Conservation (phyloP, 2,888 invertebrate species). For the Epinotia brunnichana region DNA sequence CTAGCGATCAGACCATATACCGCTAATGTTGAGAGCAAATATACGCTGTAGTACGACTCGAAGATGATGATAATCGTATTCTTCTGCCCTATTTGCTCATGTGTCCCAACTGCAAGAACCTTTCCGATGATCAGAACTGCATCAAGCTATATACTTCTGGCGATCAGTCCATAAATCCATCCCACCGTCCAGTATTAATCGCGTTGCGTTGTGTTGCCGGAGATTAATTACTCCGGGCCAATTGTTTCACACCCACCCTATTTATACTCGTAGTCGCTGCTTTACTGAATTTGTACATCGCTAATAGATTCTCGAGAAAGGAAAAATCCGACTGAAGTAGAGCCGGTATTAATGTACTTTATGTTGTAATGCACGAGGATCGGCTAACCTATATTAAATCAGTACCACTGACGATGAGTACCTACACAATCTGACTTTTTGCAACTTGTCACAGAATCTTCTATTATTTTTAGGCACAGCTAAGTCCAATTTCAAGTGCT, state of each 20-base stretch:
- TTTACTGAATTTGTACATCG: constrained; percentile 28
- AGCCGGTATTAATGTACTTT: background rate
- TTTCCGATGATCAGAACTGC: constrained; percentile 12
- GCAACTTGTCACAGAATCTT: too few relatives aligned
- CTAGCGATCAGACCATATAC: background rate
- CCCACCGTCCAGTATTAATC: constrained; percentile 39
- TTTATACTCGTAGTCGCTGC: constrained; percentile 13
- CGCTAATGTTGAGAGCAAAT: background rate
- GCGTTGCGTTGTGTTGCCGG: constrained; percentile 29
- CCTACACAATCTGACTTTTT: too few relatives aligned
- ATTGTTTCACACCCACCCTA: constrained; percentile 42
- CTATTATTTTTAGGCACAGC: too few relatives aligned
- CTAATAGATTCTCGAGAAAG: constrained; percentile 15
- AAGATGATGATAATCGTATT: too few relatives aligned
- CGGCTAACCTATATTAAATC: background rate
- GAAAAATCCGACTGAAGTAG: background rate
- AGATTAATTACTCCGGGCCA: constrained; percentile 40
- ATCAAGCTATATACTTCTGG: background rate
- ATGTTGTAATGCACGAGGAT: background rate
- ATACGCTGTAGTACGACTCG: too few relatives aligned
- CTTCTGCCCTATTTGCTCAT: background rate
- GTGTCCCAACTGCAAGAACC: background rate
- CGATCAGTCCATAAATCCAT: constrained; percentile 39
- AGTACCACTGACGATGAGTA: background rate
- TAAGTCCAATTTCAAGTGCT: too few relatives aligned